A percentile compares a stretch with the other conserved stretches of the same genome.
These are phyloP conservation scores for Epinotia ramella DNA, from an alignment of 2,888 invertebrate genomes.

Conservation along the genomic window DNA sequence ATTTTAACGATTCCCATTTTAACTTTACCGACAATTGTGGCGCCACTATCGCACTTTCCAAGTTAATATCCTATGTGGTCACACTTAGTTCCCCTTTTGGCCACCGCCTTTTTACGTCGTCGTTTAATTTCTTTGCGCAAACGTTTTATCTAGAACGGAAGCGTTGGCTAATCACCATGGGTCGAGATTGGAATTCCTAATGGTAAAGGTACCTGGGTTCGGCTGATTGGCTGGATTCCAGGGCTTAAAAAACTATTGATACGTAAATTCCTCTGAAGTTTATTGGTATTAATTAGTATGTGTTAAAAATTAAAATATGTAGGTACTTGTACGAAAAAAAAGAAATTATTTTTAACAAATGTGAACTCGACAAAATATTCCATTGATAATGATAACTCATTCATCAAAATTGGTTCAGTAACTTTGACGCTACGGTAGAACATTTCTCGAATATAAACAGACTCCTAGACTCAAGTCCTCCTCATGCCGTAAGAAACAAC, in stretches of 20 bases:
- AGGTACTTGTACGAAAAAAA: too few relatives aligned
- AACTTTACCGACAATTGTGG: neutral
- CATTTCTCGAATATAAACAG: too few relatives aligned
- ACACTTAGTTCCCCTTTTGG: slow-evolving; percentile 10
- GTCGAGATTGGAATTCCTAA: slow-evolving; percentile 28
- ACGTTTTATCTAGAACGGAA: slow-evolving; percentile 33
- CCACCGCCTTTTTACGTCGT: slow-evolving; percentile 4
- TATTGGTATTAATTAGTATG: too few relatives aligned
- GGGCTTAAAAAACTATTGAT: slow-evolving; percentile 1
- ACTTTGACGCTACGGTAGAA: too few relatives aligned
- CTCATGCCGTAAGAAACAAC: too few relatives aligned
- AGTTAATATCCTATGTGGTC: neutral
- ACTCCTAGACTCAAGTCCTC: too few relatives aligned
- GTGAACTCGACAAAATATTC: neutral
- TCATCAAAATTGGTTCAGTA: too few relatives aligned
- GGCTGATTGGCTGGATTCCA: slow-evolving; percentile 27
- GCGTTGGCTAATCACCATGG: slow-evolving; percentile 22
- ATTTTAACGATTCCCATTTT: neutral
- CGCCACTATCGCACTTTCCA: slow-evolving; percentile 3
- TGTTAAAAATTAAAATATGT: too few relatives aligned
- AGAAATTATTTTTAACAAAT: too few relatives aligned
- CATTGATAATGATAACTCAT: too few relatives aligned
- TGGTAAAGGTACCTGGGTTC: slow-evolving; percentile 9
- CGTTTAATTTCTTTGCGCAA: slow-evolving; percentile 24
- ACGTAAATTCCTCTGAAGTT: neutral